Percentiles rank a stretch among this genome's conserved stretches.
Conservation (phyloP, 37 sponge, comb jelly and placozoan species). For the Oopsacas minuta region DNA sequence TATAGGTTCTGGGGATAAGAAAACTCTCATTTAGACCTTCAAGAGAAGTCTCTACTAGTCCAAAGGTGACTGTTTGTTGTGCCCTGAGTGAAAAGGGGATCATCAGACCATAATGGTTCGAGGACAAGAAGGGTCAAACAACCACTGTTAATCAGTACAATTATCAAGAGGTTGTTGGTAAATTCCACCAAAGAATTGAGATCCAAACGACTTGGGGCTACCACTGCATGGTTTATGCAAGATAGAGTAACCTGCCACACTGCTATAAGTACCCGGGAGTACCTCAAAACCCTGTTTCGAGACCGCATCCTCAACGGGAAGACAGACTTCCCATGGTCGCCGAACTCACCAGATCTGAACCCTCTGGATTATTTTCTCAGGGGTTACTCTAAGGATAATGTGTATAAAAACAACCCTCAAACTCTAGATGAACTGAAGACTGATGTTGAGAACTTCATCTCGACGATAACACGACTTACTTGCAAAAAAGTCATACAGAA, state of each 20-base stretch:
- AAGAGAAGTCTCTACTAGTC: background rate
- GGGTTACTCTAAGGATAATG: background rate
- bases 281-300: background rate
- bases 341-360: background rate
- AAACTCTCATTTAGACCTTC: background rate
- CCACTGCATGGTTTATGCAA: background rate
- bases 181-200: background rate
- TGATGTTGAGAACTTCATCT: background rate
- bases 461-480: background rate
- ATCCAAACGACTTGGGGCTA: background rate
- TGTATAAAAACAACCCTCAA: background rate
- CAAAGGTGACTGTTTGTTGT: background rate
- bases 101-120: background rate
- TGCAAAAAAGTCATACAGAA: background rate
- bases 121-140: background rate
- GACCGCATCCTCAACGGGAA: background rate
- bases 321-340: background rate
- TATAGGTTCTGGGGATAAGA: background rate
- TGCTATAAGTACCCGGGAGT: background rate
- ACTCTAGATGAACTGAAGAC: background rate
- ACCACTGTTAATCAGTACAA: background rate
- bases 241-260: background rate
- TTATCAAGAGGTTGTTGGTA: background rate
- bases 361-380: background rate
- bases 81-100: background rate